Base-by-base conservation (phyloP, 53 echinoderm and acorn worm species). In the Echinarachnius parma region DNA sequence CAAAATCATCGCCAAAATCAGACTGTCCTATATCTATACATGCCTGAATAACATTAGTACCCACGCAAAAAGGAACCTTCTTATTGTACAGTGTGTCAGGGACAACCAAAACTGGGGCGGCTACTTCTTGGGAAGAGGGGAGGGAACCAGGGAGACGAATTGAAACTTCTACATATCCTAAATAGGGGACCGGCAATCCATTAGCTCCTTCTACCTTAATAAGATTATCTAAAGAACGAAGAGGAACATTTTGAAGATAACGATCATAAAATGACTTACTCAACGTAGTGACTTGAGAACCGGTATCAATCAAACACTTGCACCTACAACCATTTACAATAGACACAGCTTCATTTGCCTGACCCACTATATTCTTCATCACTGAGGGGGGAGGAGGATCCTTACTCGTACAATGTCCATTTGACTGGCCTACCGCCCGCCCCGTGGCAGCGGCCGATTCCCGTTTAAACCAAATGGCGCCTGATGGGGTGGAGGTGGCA, bases 51-150 rank as follows among this genome's bases (percentile, higher is more conserved):
- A 78, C 35, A 78, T 78, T 78, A 14, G 56, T 78, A 20, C 78
- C 78, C 21, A 65, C 64, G 34, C 64, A 56, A 28, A 65, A 25
- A 1, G 78, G 78, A 1, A 78, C 65, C 13, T 54, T 64, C 31
- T n/a, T 29, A 46, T 76, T 76, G 30, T 60, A 76, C 14, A 29
- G 32, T 9, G 61, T 76, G 24, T 78, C 66, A 5, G 45, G 65
- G 14, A 78, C 78, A 36, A 78, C 28, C n/a, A 78, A 15, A 5
- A 54, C 66, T 25, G 64, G n/a, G n/a, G n/a, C n/a, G n/a, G n/a
- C n/a, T n/a, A n/a, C n/a, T n/a, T n/a, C n/a, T n/a, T n/a, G n/a
- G n/a, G n/a, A n/a, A n/a, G n/a, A n/a, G 11, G 52, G 68, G 21
- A 68, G 68, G 14, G 68, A 49, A 31, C 68, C 68, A 14, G 68